phyloP scores from a whole-genome alignment of 2,797 vertebrate genomes.

The Liparis tanakae region DNA sequence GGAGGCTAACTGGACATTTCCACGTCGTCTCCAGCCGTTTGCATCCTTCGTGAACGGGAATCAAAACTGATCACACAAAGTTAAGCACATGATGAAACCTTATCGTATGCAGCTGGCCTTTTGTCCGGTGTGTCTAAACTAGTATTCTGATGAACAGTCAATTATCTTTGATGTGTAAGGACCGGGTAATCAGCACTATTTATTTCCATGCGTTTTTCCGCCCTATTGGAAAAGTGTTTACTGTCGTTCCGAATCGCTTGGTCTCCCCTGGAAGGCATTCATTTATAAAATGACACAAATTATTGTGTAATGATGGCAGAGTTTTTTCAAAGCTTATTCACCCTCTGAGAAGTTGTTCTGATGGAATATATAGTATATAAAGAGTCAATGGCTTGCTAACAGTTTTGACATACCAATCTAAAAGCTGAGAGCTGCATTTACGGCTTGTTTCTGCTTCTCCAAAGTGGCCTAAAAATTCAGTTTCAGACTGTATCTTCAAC shows the following conservation, averaged over 20 bases:
- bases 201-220: neutral
- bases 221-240: neutral
- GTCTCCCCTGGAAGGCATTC: neutral
- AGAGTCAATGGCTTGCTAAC: neutral
- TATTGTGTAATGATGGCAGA: neutral
- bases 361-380: neutral
- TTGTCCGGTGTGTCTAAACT: neutral
- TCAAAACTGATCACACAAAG: conserved; percentile 27
- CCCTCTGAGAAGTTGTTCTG: no score
- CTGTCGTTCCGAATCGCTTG: neutral
- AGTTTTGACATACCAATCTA: neutral
- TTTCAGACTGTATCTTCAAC: neutral
- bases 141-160: neutral
- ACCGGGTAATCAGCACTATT: neutral
- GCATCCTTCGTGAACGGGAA: conserved; percentile 31
- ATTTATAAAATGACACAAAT: neutral
- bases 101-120: neutral
- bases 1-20: conserved; percentile 10
- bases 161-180: neutral
- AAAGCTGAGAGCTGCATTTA: neutral
- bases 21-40: conserved; percentile 32
- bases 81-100: conserved; percentile 9
- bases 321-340: neutral
- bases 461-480: neutral
- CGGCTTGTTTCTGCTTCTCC: neutral